phyloP scores from a whole-genome alignment of 1,140 invertebrate genomes.

The Ectropis grisescens region DNA sequence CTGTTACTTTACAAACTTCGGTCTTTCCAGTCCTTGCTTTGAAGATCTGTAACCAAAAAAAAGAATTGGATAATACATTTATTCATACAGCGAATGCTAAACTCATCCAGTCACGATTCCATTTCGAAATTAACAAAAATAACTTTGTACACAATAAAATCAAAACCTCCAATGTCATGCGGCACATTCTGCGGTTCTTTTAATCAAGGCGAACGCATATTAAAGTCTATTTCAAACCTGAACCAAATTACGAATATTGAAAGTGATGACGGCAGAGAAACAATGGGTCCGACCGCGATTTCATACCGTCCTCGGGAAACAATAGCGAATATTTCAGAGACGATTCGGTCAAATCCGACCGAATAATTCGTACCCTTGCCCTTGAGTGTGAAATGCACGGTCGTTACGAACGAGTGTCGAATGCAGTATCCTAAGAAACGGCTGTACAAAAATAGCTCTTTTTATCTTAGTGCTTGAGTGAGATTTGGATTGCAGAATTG shows the following conservation, averaged over 20 bases:
- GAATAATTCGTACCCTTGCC: slow-evolving; percentile 52
- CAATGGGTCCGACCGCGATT: slow-evolving; percentile 39
- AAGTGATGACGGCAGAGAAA: slow-evolving; percentile 25
- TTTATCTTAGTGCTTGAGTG: slow-evolving; percentile 11
- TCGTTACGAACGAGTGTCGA: slow-evolving; percentile 47
- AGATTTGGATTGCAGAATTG: slow-evolving; percentile 18
- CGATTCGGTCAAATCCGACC: slow-evolving; percentile 44
- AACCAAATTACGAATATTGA: slow-evolving; percentile 20
- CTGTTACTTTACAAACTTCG: too few species aligned
- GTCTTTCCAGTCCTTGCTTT: too few species aligned
- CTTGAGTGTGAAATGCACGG: slow-evolving; percentile 54
- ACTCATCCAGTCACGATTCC: too few species aligned
- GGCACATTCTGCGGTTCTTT: slow-evolving; percentile 15
- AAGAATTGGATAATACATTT: too few species aligned
- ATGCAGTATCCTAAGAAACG: slow-evolving; percentile 28
- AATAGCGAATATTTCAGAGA: slow-evolving; percentile 29
- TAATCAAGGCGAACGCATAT: slow-evolving; percentile 24
- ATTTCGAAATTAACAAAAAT: too few species aligned
- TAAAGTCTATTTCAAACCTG: slow-evolving; percentile 14
- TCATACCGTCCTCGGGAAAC: slow-evolving; percentile 18
- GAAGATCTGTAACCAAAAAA: too few species aligned
- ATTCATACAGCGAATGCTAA: too few species aligned
- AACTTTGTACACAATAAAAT: slow-evolving; percentile 9
- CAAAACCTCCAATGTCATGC: slow-evolving; percentile 7
- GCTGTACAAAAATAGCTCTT: slow-evolving; percentile 12